Evolutionary conservation across 2,888 invertebrate genomes (phyloP), one percentile per base, ranked within the genome.

Genomic region (Pantelozetes paolii): DNA sequence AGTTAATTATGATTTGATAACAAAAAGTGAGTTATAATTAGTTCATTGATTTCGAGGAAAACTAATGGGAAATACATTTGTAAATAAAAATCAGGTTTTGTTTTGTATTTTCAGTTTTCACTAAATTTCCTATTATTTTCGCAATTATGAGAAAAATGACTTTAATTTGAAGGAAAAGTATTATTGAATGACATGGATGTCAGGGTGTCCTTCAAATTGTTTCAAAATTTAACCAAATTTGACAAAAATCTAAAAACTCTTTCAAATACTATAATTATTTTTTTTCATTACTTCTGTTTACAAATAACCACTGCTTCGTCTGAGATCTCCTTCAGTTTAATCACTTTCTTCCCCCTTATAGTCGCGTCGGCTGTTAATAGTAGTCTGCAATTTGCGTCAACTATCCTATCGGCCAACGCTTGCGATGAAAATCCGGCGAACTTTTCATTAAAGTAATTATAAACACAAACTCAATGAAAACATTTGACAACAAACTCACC

Each of bases 401-500:
- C 83, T 82, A 99, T 91, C 73, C 98, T 87, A 81, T 95, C 94
- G 0, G 95, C 91, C 74, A 99, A 86, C 0, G 97, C 92, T 79
- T 95, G 94, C 0, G 96, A 88, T 0, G 96, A 96, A 83, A 95
- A 98, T 15, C 97, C 97, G 79, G 92, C 96, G 84, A 98, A 97
- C 90, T 94, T 81, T 42, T 75, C 76, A 78, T 80, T n/a, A n/a
- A n/a, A 78, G 54, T 69, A 42, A n/a, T n/a, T 20, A 20, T 20
- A 5, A 64, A 23, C 28, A 64, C 28, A 1, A 32, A 1, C 28
- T 6, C 28, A 5, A 28, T 15, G 11, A 40, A n/a, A 28, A 28
- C 3, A 13, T 28, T 64, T 28, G 20, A 50, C 59, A 79, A 84
- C 30, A 28, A 13, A 84, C 89, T 88, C 85, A 95, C 94, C 83